Conservation (phyloP, 2,888 invertebrate species). For the Argyresthia albistria region DNA sequence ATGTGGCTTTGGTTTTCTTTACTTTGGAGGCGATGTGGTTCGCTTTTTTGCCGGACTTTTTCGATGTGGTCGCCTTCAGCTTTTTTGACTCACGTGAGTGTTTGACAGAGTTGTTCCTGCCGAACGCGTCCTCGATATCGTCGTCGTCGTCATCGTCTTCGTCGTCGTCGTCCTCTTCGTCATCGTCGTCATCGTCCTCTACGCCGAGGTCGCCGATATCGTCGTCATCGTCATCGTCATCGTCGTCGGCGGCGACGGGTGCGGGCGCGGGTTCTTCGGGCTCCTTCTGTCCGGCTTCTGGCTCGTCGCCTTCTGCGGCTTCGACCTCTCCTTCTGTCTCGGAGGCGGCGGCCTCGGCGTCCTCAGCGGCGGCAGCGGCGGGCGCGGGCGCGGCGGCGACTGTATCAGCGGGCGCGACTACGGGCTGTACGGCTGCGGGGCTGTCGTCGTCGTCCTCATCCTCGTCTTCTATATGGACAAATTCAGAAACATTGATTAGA, state of each 20-base stretch:
- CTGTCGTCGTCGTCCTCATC: conserved; percentile 76
- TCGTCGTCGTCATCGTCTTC: conserved; percentile 78
- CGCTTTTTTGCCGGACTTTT: conserved; percentile 64
- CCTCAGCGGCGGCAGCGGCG: conserved; percentile 30
- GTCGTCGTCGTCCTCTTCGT: conserved; percentile 76
- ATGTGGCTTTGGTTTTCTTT: conserved; percentile 68
- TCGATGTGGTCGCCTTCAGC: conserved; percentile 55
- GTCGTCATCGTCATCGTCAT: conserved; percentile 46
- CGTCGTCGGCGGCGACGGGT: conserved; percentile 33
- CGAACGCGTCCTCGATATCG: conserved; percentile 76
- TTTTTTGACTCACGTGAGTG: conserved; percentile 91
- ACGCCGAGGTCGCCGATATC: conserved; percentile 75
- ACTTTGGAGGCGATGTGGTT: conserved; percentile 61
- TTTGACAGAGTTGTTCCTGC: conserved; percentile 52
- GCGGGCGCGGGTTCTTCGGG: conserved; percentile 38
- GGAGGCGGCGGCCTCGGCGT: conserved; percentile 32
- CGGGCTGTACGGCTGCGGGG: conserved; percentile 60
- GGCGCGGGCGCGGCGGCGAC: conserved; percentile 46
- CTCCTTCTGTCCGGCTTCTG: conserved; percentile 51
- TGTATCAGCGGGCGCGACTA: conserved; percentile 51
- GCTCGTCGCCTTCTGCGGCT: conserved; percentile 48
- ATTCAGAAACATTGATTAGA: neutral
- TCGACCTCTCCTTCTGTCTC: conserved; percentile 26
- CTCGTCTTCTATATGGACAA: conserved; percentile 46
- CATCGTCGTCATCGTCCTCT: conserved; percentile 73